phyloP scores from a whole-genome alignment of 2,113 vertebrate species.

The Alces alces region DNA sequence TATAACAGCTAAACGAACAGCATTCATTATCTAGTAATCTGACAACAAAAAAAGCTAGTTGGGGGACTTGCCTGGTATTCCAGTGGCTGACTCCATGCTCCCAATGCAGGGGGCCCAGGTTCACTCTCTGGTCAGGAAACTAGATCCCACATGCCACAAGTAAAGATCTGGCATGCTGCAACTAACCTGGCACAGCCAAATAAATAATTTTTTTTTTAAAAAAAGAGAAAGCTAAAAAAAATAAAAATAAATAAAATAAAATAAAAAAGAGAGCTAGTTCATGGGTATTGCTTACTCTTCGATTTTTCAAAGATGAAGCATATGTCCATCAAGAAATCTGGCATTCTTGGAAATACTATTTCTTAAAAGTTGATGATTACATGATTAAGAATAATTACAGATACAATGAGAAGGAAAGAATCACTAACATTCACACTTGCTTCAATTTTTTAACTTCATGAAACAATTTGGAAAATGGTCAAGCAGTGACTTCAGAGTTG shows the following conservation, averaged over 20 bases:
- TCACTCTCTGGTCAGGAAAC: neutral
- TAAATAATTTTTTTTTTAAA: neutral
- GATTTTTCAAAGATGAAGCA: neutral
- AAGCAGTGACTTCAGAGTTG: neutral
- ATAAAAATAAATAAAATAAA: too few species aligned
- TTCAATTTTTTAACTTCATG: neutral
- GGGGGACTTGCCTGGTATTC: neutral
- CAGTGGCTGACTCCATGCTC: neutral
- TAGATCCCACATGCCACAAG: neutral
- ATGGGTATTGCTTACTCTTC: neutral
- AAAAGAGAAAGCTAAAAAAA: too few species aligned
- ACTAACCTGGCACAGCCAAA: neutral
- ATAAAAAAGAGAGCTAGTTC: neutral
- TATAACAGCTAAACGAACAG: neutral
- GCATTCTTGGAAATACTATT: neutral
- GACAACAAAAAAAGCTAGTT: neutral
- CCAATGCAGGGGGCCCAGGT: neutral
- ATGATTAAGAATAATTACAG: conserved; percentile 19
- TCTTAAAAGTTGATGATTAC: neutral
- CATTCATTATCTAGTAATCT: neutral
- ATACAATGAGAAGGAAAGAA: neutral
- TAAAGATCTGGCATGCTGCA: neutral
- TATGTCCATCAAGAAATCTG: neutral
- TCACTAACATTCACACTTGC: neutral
- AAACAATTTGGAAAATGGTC: neutral